Percentiles rank a stretch among this genome's conserved stretches.
Evolutionary conservation across 1,140 invertebrate species (phyloP).

Genomic region (Apis cerana): DNA sequence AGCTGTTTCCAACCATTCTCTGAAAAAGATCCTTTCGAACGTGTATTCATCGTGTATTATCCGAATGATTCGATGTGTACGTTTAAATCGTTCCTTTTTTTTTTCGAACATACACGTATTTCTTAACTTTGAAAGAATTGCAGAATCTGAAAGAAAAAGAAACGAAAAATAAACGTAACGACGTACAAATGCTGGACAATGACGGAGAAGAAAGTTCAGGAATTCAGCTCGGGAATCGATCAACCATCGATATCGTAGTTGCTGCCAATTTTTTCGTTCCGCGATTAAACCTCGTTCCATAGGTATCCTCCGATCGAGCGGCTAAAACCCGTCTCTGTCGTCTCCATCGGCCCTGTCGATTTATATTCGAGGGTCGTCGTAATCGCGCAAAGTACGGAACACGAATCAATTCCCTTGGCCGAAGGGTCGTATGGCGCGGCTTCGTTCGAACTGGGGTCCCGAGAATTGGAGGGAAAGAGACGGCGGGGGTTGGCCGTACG

Average conservation of each 20-base stretch:
- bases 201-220: too few species aligned
- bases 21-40: not conserved
- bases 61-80: not conserved
- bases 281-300: constrained; percentile 52
- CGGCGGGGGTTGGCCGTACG: constrained; percentile 25
- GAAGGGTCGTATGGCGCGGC: constrained; percentile 36
- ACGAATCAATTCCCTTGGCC: constrained; percentile 68
- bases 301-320: not conserved
- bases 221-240: not conserved
- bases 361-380: constrained; percentile 69
- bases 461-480: not conserved
- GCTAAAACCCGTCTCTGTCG: constrained; percentile 43
- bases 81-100: not conserved
- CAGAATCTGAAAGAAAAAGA: too few species aligned
- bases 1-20: not conserved
- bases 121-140: too few species aligned
- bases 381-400: constrained; percentile 69
- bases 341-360: constrained; percentile 50
- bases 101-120: too few species aligned
- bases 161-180: too few species aligned
- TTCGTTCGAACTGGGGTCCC: not conserved
- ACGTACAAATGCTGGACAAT: too few species aligned
- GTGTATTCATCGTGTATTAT: not conserved
- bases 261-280: constrained; percentile 46
- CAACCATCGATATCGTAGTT: constrained; percentile 23